These are phyloP conservation scores for Parnassius orleans DNA, from an alignment of 2,888 invertebrate genomes.

Conservation along the genomic window DNA sequence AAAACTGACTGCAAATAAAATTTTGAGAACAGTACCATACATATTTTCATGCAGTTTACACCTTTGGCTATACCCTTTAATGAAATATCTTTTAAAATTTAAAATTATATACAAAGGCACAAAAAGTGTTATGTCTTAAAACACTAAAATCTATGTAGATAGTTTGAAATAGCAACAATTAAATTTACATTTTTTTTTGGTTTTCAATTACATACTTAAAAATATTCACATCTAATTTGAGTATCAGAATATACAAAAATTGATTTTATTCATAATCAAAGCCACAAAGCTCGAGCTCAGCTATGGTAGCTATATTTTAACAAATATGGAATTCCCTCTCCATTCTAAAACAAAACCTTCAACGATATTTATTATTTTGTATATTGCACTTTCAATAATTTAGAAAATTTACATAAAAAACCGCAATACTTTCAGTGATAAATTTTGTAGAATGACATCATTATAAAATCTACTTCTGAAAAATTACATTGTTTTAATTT, in stretches of 20 bases:
- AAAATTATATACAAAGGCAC: slow-evolving; percentile 25
- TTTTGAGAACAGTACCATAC: not conserved
- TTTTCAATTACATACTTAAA: slow-evolving; percentile 21
- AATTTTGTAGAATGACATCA: not conserved
- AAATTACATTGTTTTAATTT: not conserved
- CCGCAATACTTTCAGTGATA: not conserved
- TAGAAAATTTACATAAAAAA: slow-evolving; percentile 29
- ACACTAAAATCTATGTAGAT: slow-evolving; percentile 20
- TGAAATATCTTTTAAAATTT: slow-evolving; percentile 7
- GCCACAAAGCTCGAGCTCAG: slow-evolving; percentile 9
- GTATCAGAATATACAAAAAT: slow-evolving; percentile 24
- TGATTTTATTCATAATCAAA: slow-evolving; percentile 19
- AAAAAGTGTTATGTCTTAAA: slow-evolving; percentile 25
- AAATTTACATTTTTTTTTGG: slow-evolving; percentile 27
- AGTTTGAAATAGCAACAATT: slow-evolving; percentile 24
- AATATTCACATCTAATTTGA: slow-evolving; percentile 25
- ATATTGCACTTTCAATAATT: slow-evolving; percentile 64
- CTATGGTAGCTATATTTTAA: slow-evolving; percentile 16
- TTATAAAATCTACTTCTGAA: not conserved
- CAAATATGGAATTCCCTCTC: slow-evolving; percentile 58
- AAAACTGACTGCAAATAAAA: not conserved
- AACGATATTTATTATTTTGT: slow-evolving; percentile 34
- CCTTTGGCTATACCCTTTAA: slow-evolving; percentile 2
- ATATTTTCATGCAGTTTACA: slow-evolving; percentile 8
- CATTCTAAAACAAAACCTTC: slow-evolving; percentile 40